Conservation (phyloP, 1,140 invertebrate species). For the Pentalonia nigronervosa region DNA sequence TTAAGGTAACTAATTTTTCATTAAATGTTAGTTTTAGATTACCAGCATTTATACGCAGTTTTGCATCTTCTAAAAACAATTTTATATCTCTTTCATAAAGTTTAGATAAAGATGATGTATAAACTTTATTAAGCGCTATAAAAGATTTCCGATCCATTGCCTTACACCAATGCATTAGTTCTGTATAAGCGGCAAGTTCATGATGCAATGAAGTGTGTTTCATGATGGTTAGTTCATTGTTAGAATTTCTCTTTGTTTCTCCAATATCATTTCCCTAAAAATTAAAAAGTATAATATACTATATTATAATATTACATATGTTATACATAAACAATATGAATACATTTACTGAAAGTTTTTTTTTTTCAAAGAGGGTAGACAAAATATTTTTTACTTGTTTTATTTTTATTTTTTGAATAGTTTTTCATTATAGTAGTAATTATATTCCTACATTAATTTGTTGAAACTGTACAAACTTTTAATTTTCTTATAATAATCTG, state of each 20-base stretch:
- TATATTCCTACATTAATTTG: no score
- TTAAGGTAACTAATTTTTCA: background rate
- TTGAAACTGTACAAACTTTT: no score
- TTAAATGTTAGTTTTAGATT: slow-evolving; percentile 17
- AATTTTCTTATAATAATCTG: no score
- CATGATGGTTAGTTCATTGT: slow-evolving; percentile 70
- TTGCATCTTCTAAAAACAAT: slow-evolving; percentile 81
- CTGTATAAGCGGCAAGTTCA: slow-evolving; percentile 83
- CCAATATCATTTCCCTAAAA: slow-evolving; percentile 73
- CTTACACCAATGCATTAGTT: slow-evolving; percentile 90
- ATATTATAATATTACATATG: background rate
- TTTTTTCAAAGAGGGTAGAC: background rate
- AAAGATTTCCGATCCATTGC: slow-evolving; percentile 85
- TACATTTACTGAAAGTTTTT: background rate
- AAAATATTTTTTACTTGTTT: background rate
- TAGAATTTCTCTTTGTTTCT: slow-evolving; percentile 67
- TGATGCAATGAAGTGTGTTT: slow-evolving; percentile 81
- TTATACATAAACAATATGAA: background rate
- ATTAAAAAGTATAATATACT: background rate
- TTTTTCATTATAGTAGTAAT: no score
- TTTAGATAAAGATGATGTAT: slow-evolving; percentile 79
- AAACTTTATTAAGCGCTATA: slow-evolving; percentile 79
- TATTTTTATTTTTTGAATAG: background rate
- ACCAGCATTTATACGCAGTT: slow-evolving; percentile 66
- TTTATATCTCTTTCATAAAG: slow-evolving; percentile 85